Conservation (phyloP, 2,113 vertebrate species). For the Saccopteryx leptura region DNA sequence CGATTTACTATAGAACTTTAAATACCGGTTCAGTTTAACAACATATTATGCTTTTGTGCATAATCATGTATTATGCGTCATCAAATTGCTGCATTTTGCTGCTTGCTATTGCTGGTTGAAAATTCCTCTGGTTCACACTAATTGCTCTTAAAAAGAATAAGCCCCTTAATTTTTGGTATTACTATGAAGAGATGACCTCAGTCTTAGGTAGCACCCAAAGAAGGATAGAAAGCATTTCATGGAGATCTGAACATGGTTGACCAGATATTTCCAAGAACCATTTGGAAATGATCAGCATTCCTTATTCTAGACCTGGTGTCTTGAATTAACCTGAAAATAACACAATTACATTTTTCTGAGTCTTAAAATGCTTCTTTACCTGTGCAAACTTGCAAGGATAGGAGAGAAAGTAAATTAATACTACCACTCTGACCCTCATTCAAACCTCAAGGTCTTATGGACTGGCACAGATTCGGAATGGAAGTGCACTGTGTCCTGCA, state of each 20-base stretch:
- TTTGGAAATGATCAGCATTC: background rate
- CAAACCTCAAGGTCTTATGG: background rate
- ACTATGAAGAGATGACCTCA: background rate
- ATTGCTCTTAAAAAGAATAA: background rate
- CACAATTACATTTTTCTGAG: background rate
- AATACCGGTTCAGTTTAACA: background rate
- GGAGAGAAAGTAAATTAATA: background rate
- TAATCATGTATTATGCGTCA: background rate
- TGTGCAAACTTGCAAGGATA: background rate
- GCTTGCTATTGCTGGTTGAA: background rate
- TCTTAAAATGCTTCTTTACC: background rate
- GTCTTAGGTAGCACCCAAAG: background rate
- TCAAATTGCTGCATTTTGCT: background rate
- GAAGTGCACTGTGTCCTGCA: background rate
- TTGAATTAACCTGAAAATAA: slow-evolving; percentile 17
- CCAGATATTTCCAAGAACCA: background rate
- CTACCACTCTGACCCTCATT: background rate
- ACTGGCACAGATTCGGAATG: background rate
- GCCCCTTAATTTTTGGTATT: background rate
- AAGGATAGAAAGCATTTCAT: background rate
- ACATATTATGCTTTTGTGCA: background rate
- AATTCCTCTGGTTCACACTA: background rate
- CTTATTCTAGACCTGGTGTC: background rate
- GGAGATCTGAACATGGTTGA: background rate
- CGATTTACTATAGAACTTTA: background rate